Evolutionary conservation across 1,140 invertebrate species (phyloP).

Genomic region (Hypothenemus hampei): DNA sequence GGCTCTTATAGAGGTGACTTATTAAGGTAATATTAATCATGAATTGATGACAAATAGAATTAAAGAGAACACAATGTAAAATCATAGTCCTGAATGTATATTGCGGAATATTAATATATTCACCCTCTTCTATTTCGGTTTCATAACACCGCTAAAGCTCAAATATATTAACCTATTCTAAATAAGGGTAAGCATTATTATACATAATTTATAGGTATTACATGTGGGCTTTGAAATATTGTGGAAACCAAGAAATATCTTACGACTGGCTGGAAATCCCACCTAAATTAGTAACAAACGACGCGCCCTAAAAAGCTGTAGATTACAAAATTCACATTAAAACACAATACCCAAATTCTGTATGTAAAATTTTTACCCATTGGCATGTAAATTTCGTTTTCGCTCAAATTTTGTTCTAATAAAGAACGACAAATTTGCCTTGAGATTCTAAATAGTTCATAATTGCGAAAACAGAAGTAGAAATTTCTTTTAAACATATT

Average conservation of each 20-base stretch:
- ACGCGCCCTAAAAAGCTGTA: not conserved
- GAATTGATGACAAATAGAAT: not conserved
- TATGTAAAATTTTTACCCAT: not conserved
- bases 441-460: not conserved
- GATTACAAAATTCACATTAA: slow-evolving; percentile 5
- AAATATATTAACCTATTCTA: slow-evolving; percentile 25
- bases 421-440: too few species aligned
- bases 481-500: not conserved
- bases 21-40: too few species aligned
- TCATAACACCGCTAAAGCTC: slow-evolving; percentile 19
- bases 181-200: slow-evolving; percentile 25
- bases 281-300: slow-evolving; percentile 5
- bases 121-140: slow-evolving; percentile 22
- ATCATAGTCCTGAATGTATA: slow-evolving; percentile 9
- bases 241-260: slow-evolving; percentile 13
- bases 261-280: not conserved
- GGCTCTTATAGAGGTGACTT: too few species aligned
- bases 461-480: not conserved
- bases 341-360: slow-evolving; percentile 3
- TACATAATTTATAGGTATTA: slow-evolving; percentile 15
- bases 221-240: slow-evolving; percentile 10
- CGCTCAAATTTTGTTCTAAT: too few species aligned
- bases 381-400: slow-evolving; percentile 1
- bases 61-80: slow-evolving; percentile 11
- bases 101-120: slow-evolving; percentile 27